Base-by-base conservation (phyloP, 2,113 vertebrate species). In the Platanista minor region DNA sequence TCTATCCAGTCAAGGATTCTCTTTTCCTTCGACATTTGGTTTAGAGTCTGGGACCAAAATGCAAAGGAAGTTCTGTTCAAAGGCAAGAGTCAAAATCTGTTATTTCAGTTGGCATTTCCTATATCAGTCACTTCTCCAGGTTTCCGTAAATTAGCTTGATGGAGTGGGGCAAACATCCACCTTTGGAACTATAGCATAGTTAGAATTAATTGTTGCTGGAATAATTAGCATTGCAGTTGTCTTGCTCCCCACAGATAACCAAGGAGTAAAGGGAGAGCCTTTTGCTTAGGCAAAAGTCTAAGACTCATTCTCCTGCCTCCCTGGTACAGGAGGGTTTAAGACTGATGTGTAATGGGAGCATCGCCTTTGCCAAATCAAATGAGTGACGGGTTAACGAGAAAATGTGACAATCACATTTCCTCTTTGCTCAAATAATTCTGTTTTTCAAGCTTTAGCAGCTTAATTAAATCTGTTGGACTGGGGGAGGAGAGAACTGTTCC, bases 341-440 rank as follows among this genome's bases (percentile, higher is more conserved):
- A 78, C 69, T 71, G 75, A 75, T 92, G 89, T 95, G 83, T 95
- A 97, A 95, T 57, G 43, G 83, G 93, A 96, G 75, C 87, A 62
- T 87, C 36, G 46, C 87, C 96, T 97, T 97, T 97, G 95, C 96
- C 96, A 97, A 91, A 91, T 96, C 86, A 87, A 43, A 92, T 97
- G 96, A 98, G 87, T 98, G 97, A 98, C 62, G 41, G 95, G 96
- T 97, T 98, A 97, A 95, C 97, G 95, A 83, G 97, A 97, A 96
- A 97, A 97, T 97, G 96, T 98, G 97, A 98, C 97, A 97, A 94
- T 98, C 97, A 98, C 96, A 98, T 97, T 98, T 97, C 97, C 96
- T 98, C 85, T 94, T 94, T 89, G 88, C 96, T 97, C 96, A 97
- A 86, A 96, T 97, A 96, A 97, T 97, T 98, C 86, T 97, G 93